Evolutionary conservation across 2,888 invertebrate species (phyloP).

Genomic region (Mycogona germanica): DNA sequence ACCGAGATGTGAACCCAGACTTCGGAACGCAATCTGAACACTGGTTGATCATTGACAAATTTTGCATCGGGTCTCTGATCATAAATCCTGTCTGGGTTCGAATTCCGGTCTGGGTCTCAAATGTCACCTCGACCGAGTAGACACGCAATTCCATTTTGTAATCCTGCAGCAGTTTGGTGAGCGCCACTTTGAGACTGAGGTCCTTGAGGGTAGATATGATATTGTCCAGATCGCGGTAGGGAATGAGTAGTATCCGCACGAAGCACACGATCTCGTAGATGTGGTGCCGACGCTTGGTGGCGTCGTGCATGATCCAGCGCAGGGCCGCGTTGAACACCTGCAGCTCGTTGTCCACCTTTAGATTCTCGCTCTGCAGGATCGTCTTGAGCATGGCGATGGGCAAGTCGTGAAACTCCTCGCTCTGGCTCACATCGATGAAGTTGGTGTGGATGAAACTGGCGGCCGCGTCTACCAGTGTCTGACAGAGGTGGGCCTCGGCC

Average conservation of each 20-base stretch:
- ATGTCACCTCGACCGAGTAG: conserved; percentile 4
- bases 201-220: conserved; percentile 65
- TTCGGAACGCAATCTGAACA: too few relatives aligned
- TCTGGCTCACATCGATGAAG: conserved; percentile 64
- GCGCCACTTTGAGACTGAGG: conserved; percentile 58
- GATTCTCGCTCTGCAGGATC: conserved; percentile 68
- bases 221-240: conserved; percentile 62
- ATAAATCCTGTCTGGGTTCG: too few relatives aligned
- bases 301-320: conserved; percentile 74
- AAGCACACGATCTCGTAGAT: conserved; percentile 74
- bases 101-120: not conserved
- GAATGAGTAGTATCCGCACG: conserved; percentile 66
- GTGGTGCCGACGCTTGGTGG: conserved; percentile 58
- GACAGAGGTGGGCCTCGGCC: conserved; percentile 76
- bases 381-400: conserved; percentile 62
- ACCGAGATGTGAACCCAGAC: too few relatives aligned
- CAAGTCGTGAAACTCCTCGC: conserved; percentile 74
- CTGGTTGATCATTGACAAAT: too few relatives aligned
- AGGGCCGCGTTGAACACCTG: conserved; percentile 80
- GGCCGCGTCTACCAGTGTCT: conserved; percentile 60
- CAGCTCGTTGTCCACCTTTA: conserved; percentile 76
- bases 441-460: conserved; percentile 69
- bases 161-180: conserved; percentile 38
- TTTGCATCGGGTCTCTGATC: too few relatives aligned
- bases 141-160: conserved; percentile 17